Evolutionary conservation across 2,888 invertebrate genomes (phyloP).

Genomic region (Drosophila monieri): DNA sequence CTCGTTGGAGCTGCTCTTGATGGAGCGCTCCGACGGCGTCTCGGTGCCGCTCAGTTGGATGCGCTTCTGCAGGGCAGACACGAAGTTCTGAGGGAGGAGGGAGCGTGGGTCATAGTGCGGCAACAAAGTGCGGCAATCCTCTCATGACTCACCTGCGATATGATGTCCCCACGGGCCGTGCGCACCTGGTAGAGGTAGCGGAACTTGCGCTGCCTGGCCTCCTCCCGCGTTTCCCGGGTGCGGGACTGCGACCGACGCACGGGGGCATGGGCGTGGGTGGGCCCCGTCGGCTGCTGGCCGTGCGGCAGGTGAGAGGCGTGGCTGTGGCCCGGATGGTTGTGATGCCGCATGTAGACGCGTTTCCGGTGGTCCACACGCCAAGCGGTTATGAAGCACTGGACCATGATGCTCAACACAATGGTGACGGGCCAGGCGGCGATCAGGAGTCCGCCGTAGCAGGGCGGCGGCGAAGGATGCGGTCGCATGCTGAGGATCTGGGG

Average conservation of each 20-base stretch:
- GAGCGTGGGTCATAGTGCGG: not conserved
- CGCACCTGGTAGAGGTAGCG: conserved; percentile 95
- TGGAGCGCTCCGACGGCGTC: conserved; percentile 85
- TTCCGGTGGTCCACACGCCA: conserved; percentile 84
- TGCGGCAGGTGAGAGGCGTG: conserved; percentile 64
- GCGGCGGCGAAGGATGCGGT: conserved; percentile 83
- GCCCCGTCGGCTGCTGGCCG: conserved; percentile 62
- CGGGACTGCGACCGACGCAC: conserved; percentile 84
- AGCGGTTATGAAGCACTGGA: conserved; percentile 84
- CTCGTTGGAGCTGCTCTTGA: conserved; percentile 86
- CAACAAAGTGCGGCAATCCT: not conserved
- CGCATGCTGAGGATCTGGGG: conserved; percentile 82
- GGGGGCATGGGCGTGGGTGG: conserved; percentile 55
- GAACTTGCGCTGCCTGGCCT: conserved; percentile 92
- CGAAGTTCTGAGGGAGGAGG: conserved; percentile 87
- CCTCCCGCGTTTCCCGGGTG: conserved; percentile 90
- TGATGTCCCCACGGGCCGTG: conserved; percentile 94
- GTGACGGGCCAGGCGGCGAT: conserved; percentile 83
- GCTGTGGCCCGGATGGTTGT: conserved; percentile 59
- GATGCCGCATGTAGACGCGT: conserved; percentile 78
- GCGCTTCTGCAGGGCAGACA: conserved; percentile 91
- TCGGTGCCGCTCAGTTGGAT: conserved; percentile 87
- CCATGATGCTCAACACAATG: conserved; percentile 83
- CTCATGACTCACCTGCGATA: conserved; percentile 88
- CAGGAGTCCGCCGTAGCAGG: conserved; percentile 83